phyloP scores from a whole-genome alignment of 2,113 vertebrate species.

The Baryphthengus martii region DNA sequence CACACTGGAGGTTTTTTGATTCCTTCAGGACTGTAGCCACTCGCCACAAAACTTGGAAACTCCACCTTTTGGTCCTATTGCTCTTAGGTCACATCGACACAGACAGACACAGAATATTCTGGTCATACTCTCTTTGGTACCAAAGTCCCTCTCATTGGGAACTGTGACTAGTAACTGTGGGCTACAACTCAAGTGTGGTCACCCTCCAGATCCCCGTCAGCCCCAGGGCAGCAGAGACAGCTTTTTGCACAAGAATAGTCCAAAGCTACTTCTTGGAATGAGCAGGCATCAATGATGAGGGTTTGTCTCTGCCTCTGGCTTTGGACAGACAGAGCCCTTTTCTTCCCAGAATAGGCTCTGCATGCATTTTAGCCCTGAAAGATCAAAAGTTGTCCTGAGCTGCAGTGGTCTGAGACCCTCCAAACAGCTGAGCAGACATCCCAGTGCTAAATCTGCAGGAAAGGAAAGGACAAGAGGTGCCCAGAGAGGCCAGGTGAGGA shows the following conservation, averaged over 20 bases:
- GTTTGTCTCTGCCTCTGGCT: not conserved
- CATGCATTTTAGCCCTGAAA: not conserved
- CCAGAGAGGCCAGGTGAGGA: not conserved
- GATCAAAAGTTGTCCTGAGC: not conserved
- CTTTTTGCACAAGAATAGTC: not conserved
- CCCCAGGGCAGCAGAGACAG: not conserved
- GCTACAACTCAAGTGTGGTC: not conserved
- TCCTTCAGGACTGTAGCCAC: conserved; percentile 16
- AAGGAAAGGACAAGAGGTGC: not conserved
- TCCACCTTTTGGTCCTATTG: not conserved
- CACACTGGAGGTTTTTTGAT: not conserved
- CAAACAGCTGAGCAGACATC: not conserved
- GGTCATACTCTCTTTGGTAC: not conserved
- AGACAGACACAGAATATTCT: not conserved
- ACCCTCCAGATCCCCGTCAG: not conserved
- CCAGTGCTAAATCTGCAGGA: not conserved
- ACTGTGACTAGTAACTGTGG: not conserved
- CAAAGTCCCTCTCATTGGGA: not conserved
- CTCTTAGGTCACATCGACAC: conserved; percentile 1
- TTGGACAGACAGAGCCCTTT: not conserved
- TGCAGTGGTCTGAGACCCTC: not conserved
- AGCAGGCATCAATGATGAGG: not conserved
- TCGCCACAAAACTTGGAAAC: not conserved
- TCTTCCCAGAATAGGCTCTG: not conserved
- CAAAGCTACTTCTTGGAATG: conserved; percentile 10